These are phyloP conservation scores for Heliconius cydno DNA, from an alignment of 2,888 invertebrate genomes.

Conservation along the genomic window DNA sequence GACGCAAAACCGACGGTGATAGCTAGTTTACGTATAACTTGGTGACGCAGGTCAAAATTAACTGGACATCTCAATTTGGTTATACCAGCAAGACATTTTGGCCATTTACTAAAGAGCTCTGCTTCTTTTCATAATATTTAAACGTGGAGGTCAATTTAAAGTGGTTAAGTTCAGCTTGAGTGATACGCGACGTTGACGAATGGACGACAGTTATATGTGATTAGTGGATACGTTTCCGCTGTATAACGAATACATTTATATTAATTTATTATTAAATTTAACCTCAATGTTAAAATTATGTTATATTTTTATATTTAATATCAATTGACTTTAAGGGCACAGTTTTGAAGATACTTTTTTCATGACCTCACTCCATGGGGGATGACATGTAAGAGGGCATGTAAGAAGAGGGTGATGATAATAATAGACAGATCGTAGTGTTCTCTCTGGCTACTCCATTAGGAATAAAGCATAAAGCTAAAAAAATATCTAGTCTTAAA, in stretches of 20 bases:
- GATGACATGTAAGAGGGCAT: too few relatives aligned
- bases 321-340: background rate
- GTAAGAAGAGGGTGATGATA: too few relatives aligned
- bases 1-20: background rate
- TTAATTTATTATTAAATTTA: slow-evolving; percentile 42
- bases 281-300: background rate
- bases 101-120: slow-evolving; percentile 55
- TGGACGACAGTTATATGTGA: slow-evolving; percentile 72
- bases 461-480: too few relatives aligned
- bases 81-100: slow-evolving; percentile 51
- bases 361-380: too few relatives aligned
- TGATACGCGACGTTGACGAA: slow-evolving; percentile 73
- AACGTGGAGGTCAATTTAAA: slow-evolving; percentile 39
- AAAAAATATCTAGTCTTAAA: too few relatives aligned
- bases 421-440: too few relatives aligned
- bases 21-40: slow-evolving; percentile 33
- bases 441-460: too few relatives aligned
- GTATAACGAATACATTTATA: slow-evolving; percentile 73
- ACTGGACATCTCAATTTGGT: slow-evolving; percentile 58
- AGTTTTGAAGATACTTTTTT: too few relatives aligned
- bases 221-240: slow-evolving; percentile 74
- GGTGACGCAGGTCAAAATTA: slow-evolving; percentile 54
- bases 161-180: slow-evolving; percentile 63
- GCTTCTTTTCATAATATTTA: slow-evolving; percentile 47
- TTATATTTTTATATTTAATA: background rate